phyloP scores from a whole-genome alignment of 2,888 invertebrate genomes.

The Venustoraphidia nigricollis region DNA sequence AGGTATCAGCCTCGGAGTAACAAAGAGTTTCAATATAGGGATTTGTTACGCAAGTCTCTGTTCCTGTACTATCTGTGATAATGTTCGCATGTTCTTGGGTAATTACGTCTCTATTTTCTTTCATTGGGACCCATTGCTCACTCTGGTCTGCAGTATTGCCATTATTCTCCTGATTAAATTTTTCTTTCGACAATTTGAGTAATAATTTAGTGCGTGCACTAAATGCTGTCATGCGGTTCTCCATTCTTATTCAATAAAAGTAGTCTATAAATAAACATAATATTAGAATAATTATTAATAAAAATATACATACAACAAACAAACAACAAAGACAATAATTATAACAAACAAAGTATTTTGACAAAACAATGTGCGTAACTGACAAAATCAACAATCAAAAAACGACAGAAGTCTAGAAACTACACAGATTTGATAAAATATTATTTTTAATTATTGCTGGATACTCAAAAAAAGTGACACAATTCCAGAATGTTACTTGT shows the following conservation, averaged over 20 bases:
- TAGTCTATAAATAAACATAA: not conserved
- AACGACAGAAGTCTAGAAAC: too few species aligned
- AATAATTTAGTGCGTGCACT: constrained; percentile 4
- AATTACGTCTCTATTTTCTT: not conserved
- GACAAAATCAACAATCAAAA: too few species aligned
- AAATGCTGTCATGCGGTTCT: not conserved
- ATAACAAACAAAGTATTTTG: too few species aligned
- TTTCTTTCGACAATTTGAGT: constrained; percentile 4
- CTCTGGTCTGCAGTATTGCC: not conserved
- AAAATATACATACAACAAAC: not conserved
- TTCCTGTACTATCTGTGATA: constrained; percentile 2
- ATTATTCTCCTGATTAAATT: constrained; percentile 1
- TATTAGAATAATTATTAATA: constrained; percentile 1
- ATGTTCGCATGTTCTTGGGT: not conserved
- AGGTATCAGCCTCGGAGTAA: too few species aligned
- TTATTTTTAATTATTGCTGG: constrained; percentile 1
- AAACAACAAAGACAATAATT: too few species aligned
- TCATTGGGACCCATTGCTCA: constrained; percentile 2
- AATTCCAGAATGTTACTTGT: constrained; percentile 2
- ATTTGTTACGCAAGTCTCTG: not conserved
- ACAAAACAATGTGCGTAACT: too few species aligned
- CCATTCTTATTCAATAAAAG: not conserved
- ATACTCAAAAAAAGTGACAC: constrained; percentile 3
- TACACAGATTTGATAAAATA: constrained; percentile 2
- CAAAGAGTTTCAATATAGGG: not conserved